These are phyloP conservation scores for Cinclus cinclus DNA, from an alignment of 2,113 vertebrate genomes.

Conservation along the genomic window DNA sequence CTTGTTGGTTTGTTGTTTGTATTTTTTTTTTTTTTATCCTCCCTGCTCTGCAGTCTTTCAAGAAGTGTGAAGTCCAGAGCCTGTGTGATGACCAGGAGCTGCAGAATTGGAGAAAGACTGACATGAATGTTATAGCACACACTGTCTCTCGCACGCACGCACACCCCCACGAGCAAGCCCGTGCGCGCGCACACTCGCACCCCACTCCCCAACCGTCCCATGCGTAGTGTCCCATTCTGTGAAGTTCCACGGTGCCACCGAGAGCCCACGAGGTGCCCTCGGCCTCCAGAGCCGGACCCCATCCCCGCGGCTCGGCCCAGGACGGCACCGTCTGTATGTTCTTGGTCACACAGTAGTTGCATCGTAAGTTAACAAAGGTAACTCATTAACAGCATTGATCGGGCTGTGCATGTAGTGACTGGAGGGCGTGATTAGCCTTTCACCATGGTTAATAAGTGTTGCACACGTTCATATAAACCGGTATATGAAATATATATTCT, in stretches of 20 bases:
- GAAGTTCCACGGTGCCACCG: constrained; percentile 73
- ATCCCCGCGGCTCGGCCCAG: constrained; percentile 18
- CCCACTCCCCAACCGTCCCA: constrained; percentile 63
- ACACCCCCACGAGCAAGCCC: constrained; percentile 48
- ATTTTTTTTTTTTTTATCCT: too few relatives aligned
- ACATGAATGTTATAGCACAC: constrained; percentile 80
- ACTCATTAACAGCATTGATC: constrained; percentile 73
- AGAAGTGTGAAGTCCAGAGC: constrained; percentile 56
- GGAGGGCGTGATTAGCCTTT: constrained; percentile 74
- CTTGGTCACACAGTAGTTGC: constrained; percentile 75
- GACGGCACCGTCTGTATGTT: constrained; percentile 62
- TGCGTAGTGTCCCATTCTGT: constrained; percentile 80
- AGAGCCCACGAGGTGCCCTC: constrained; percentile 5
- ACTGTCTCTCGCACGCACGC: constrained; percentile 53
- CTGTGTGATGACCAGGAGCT: constrained; percentile 69
- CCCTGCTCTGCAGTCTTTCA: constrained; percentile 54
- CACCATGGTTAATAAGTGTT: constrained; percentile 74
- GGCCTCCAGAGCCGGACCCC: constrained; percentile 58
- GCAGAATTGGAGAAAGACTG: constrained; percentile 75
- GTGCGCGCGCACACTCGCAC: constrained; percentile 49
- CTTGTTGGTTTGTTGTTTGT: background rate
- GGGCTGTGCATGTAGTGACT: constrained; percentile 81
- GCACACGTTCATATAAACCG: constrained; percentile 72
- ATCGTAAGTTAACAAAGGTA: constrained; percentile 77
- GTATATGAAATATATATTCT: constrained; percentile 72